Conservation (phyloP, 92 coral and sea anemone species). For the Zoanthus sansibaricus region DNA sequence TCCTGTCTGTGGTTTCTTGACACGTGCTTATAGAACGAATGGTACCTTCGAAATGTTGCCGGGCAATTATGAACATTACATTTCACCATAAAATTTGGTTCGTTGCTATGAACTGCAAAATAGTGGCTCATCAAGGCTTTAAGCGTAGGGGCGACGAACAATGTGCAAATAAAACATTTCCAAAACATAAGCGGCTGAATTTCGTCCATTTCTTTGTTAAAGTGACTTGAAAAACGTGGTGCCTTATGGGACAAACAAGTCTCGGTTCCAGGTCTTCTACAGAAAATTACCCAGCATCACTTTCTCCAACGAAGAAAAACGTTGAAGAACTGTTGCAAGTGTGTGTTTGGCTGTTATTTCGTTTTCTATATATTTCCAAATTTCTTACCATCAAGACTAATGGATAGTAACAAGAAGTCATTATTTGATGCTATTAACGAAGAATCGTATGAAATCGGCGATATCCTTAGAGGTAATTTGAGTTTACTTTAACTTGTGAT, state of each 20-base stretch:
- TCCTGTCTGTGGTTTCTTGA: background rate
- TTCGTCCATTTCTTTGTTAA: background rate
- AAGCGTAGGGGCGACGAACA: background rate
- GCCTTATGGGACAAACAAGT: slow-evolving; percentile 9
- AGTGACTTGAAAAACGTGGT: background rate
- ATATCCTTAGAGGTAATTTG: background rate
- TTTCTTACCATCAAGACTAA: background rate
- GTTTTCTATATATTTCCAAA: background rate
- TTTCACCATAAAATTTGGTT: slow-evolving; percentile 5
- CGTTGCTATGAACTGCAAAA: slow-evolving; percentile 3
- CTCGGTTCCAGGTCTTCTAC: background rate
- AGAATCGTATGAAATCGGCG: background rate
- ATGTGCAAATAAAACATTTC: background rate
- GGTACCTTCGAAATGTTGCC: background rate
- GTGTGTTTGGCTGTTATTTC: background rate
- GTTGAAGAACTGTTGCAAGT: background rate
- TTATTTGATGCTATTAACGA: slow-evolving; percentile 10
- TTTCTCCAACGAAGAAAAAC: background rate
- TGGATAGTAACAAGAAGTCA: slow-evolving; percentile 3
- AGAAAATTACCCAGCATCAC: slow-evolving; percentile 6
- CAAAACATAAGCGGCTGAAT: background rate
- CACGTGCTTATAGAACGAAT: too few species aligned
- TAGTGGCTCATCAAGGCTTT: background rate
- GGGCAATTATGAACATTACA: background rate
- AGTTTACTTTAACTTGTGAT: too few species aligned